A percentile compares a stretch with the other conserved stretches of the same genome.
phyloP scores from a whole-genome alignment of 1,140 invertebrate species.

The Hyles vespertilio region DNA sequence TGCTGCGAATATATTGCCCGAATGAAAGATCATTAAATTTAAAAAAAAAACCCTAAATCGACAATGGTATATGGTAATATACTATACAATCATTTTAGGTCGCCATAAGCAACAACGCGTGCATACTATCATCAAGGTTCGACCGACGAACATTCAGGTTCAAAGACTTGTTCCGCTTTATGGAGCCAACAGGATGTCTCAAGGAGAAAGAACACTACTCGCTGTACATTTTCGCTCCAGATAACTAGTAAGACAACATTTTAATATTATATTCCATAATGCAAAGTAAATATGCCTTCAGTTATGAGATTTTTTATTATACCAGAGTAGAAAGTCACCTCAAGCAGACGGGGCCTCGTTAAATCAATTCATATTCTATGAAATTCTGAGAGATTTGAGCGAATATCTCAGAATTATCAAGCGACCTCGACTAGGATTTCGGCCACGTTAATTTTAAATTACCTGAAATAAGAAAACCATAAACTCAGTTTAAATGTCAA shows the following conservation, averaged over 20 bases:
- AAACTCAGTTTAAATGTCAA: neutral
- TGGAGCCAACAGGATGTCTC: conserved; percentile 87
- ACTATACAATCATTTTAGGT: conserved; percentile 41
- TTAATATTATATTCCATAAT: no score
- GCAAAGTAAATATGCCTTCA: no score
- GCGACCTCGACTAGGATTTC: no score
- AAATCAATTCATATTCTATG: conserved; percentile 6
- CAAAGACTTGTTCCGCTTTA: conserved; percentile 80
- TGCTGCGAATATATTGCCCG: no score
- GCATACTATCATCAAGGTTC: conserved; percentile 58
- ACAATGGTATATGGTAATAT: no score
- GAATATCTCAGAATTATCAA: neutral
- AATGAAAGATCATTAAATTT: no score
- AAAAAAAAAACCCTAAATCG: no score
- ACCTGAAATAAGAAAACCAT: no score
- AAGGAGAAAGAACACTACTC: conserved; percentile 91
- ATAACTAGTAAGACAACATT: conserved; percentile 81
- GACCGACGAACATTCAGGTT: conserved; percentile 63
- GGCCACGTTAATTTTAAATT: no score
- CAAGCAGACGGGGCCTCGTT: neutral
- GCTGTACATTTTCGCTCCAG: conserved; percentile 89
- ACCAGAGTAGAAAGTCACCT: neutral
- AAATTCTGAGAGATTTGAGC: conserved; percentile 2
- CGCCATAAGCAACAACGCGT: conserved; percentile 57
- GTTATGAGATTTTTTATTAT: no score